Base-by-base conservation (phyloP, 2,888 invertebrate genomes). In the Eilema griseolum region DNA sequence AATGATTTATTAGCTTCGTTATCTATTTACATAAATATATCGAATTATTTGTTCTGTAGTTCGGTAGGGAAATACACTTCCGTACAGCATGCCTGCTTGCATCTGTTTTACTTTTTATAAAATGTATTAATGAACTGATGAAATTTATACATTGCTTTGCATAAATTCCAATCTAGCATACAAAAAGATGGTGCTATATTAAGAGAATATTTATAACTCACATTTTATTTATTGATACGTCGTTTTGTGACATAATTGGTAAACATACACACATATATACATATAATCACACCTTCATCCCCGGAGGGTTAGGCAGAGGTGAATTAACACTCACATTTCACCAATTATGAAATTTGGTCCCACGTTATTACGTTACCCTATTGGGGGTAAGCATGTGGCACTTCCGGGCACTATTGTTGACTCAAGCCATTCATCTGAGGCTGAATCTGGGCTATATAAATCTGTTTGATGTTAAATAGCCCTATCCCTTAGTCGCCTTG, bases 1-100 rank as follows among this genome's bases (percentile, higher is more conserved):
- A 77, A 79, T 75, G 81, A 85, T 85, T 86, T 84, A 86, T 81
- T 72, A 79, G 80, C 80, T 79, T 83, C 76, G 73, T 76, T 79
- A 84, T 80, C 81, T 82, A 73, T 79, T 73, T 80, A 75, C 69
- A 66, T 61, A 70, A 66, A 57, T 65, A 70, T 59, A 66, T 62
- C 12, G 8, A 66, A 66, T 70, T 70, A 70, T 66, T 70, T 62
- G 61, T 66, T 52, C 61, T 61, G 37, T 11, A 52, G 61, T 61
- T 61, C 61, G 56, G 37, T 16, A 33, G 3, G 41, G 57, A 61
- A 66, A 70, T 41, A 28, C 57, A 46, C 41, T 70, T 66, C 61
- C 65, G 46, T 28, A 37, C 65, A 24, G 24, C 61, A 23, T 41
- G 41, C 7, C 14, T 69, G 52, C 24, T 62, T 46, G 24, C 57